Evolutionary conservation across 2,113 vertebrate species (phyloP).

Genomic region (Zosterops hypoxanthus): DNA sequence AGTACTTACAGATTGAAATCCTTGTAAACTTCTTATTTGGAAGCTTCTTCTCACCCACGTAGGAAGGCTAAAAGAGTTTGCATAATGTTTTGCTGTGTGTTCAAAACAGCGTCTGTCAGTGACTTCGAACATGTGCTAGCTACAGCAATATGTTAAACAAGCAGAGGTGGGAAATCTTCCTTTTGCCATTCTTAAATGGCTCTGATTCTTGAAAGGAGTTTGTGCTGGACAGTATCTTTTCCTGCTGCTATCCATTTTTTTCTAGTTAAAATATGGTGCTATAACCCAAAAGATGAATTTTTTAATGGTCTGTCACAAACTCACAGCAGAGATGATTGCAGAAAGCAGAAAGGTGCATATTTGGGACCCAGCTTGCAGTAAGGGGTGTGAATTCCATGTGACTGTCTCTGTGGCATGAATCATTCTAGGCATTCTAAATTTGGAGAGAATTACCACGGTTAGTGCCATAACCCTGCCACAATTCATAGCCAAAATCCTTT

Average conservation of each 20-base stretch:
- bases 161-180: constrained; percentile 63
- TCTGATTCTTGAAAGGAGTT: background rate
- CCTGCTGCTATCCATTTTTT: background rate
- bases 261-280: background rate
- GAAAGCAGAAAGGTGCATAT: background rate
- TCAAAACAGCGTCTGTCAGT: constrained; percentile 82
- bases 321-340: background rate
- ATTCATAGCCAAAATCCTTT: background rate
- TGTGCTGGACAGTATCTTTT: background rate
- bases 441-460: background rate
- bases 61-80: constrained; percentile 78
- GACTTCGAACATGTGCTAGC: constrained; percentile 77
- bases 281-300: background rate
- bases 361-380: background rate
- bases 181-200: background rate
- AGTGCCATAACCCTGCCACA: background rate
- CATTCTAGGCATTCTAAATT: background rate
- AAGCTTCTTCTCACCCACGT: constrained; percentile 74
- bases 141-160: constrained; percentile 75
- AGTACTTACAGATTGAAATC: constrained; percentile 67
- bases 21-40: constrained; percentile 77
- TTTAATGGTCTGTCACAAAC: background rate
- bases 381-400: background rate
- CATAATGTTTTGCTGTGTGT: constrained; percentile 80
- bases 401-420: background rate